phyloP scores from a whole-genome alignment of 2,888 invertebrate species.

The Apeira syringaria region DNA sequence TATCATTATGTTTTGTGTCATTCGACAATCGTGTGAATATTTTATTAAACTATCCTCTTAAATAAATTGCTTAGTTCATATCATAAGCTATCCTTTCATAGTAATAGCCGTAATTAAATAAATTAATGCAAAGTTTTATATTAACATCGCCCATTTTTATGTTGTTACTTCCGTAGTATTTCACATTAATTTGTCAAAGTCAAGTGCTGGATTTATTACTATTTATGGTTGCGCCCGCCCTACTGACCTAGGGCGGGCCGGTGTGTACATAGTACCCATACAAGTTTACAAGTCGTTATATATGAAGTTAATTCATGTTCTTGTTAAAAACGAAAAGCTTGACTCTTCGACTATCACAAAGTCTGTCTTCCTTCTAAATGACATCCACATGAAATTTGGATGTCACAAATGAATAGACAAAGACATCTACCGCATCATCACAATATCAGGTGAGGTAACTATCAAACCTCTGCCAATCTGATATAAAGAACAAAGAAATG shows the following conservation, averaged over 20 bases:
- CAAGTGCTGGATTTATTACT: conserved; percentile 60
- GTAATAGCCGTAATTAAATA: conserved; percentile 21
- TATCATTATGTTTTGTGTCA: too few species aligned
- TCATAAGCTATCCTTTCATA: conserved; percentile 18
- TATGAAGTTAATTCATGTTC: too few species aligned
- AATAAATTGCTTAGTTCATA: conserved; percentile 13
- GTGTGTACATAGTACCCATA: not conserved
- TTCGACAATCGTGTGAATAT: too few species aligned
- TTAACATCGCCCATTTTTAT: conserved; percentile 29
- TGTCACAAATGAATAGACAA: too few species aligned
- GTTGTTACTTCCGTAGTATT: conserved; percentile 35
- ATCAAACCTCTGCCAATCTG: too few species aligned
- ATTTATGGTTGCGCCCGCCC: conserved; percentile 52
- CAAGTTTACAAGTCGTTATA: conserved; percentile 7
- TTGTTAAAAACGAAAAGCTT: too few species aligned
- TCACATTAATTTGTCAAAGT: conserved; percentile 63
- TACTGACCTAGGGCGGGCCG: conserved; percentile 42
- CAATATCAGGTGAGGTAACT: too few species aligned
- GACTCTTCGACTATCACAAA: too few species aligned
- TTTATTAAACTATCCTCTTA: conserved; percentile 4
- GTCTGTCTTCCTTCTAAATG: too few species aligned
- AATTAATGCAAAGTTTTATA: conserved; percentile 24
- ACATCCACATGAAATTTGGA: too few species aligned
- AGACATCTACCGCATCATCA: too few species aligned
- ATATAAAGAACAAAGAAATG: too few species aligned